Evolutionary conservation across 2,113 vertebrate species (phyloP), one percentile per base, ranked within the genome.

Genomic region (Myiagra hebetior): DNA sequence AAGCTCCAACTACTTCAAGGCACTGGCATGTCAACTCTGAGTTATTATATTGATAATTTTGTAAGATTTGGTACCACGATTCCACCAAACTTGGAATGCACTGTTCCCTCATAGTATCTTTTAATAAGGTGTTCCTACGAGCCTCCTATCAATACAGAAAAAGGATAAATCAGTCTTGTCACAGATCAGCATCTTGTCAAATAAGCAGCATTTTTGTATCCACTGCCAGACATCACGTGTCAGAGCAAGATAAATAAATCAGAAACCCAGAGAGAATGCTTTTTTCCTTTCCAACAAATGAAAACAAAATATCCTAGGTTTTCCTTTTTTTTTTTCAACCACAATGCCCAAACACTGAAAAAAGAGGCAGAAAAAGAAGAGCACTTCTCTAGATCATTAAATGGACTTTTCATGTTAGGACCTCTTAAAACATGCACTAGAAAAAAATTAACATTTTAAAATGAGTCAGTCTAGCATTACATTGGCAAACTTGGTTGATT

Each of bases 31-130:
- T 99, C 97, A 99, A 98, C 98, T 99, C 99, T 13, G 99, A 99
- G 97, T 99, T 99, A 80, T 97, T 98, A 70, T 97, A 99, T 95
- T 99, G 99, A 95, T 99, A 99, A 18, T 98, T 99, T 89, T 99
- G 99, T 93, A 99, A 98, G 97, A 99, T 99, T 98, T 99, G 99
- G 98, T 99, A 99, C 99, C 99, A 99, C 6, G 99, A 99, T 97
- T 99, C 99, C 95, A 99, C 99, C 97, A 99, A 98, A 95, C 98
- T 98, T 91, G 99, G 99, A 98, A 99, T 99, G 98, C 99, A 99
- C 92, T 99, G 99, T 96, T 99, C 99, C 91, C 99, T 97, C 99
- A 99, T 99, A 90, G 96, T 91, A 97, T 99, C 99, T 97, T 99
- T 99, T 95, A 99, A 98, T 65, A 99, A 93, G 4, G 99, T 99